phyloP scores from a whole-genome alignment of 2,888 invertebrate species.

The Idaea biselata region DNA sequence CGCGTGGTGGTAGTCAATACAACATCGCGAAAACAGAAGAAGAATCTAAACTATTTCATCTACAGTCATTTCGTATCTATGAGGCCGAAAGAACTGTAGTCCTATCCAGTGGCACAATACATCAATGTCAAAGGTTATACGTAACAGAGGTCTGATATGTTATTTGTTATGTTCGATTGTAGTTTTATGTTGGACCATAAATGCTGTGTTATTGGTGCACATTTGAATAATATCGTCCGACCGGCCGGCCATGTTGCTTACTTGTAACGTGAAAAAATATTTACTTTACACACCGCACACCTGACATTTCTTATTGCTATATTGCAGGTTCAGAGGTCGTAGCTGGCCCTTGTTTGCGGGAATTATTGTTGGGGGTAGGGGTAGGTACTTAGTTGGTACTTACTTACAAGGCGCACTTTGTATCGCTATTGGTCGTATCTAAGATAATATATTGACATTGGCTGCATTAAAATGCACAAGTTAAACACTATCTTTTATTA shows the following conservation, averaged over 20 bases:
- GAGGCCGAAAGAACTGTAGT: too few species aligned
- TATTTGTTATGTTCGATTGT: constrained; percentile 76
- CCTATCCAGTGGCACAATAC: constrained; percentile 3
- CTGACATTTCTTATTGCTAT: constrained; percentile 7
- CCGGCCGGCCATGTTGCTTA: constrained; percentile 49
- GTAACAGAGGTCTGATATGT: constrained; percentile 76
- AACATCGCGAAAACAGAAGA: too few species aligned
- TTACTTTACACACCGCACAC: constrained; percentile 46
- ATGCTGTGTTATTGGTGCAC: constrained; percentile 73
- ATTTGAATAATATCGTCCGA: constrained; percentile 75
- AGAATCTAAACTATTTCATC: too few species aligned
- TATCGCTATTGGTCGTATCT: too few species aligned
- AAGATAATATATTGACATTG: too few species aligned
- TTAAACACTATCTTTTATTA: too few species aligned
- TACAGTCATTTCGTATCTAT: too few species aligned
- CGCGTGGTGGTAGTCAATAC: too few species aligned
- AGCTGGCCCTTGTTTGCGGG: not conserved
- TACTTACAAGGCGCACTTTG: too few species aligned
- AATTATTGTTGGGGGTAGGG: not conserved
- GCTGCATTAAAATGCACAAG: too few species aligned
- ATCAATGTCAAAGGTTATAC: constrained; percentile 56
- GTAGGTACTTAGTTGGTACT: not conserved
- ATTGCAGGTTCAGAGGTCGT: not conserved
- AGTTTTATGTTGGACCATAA: constrained; percentile 76
- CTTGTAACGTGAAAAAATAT: constrained; percentile 68